Conservation (phyloP, 2,797 vertebrate genomes). For the Leucoraja ocellata region DNA sequence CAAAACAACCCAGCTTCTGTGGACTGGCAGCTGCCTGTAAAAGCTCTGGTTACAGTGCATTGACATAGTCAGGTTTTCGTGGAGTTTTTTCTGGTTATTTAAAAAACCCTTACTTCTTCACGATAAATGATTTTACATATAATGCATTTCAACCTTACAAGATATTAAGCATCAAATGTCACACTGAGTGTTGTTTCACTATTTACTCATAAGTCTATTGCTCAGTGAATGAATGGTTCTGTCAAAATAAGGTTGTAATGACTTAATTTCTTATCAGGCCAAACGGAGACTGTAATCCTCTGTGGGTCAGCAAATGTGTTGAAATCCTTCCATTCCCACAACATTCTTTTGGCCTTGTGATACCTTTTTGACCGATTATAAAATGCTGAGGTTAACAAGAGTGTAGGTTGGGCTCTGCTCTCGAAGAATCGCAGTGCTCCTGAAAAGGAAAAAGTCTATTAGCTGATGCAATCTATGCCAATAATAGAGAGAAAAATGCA, state of each 20-base stretch:
- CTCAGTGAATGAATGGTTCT: conserved; percentile 3
- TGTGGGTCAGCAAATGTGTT: conserved; percentile 23
- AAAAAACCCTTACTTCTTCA: neutral
- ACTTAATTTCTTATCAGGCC: conserved; percentile 36
- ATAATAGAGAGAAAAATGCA: neutral
- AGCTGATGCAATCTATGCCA: neutral
- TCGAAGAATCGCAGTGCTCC: conserved; percentile 23
- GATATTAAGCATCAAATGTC: conserved; percentile 20
- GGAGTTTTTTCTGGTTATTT: conserved; percentile 9
- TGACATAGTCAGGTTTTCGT: neutral
- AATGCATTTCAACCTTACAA: neutral
- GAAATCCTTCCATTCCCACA: conserved; percentile 34
- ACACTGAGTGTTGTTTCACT: no score
- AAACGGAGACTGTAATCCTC: neutral
- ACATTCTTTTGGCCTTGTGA: conserved; percentile 23
- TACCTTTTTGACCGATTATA: conserved; percentile 21
- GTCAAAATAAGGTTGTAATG: neutral
- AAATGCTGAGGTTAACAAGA: conserved; percentile 6
- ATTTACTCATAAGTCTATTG: neutral
- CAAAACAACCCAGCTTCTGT: neutral
- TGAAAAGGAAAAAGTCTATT: conserved; percentile 28
- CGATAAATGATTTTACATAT: neutral
- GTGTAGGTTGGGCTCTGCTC: conserved; percentile 4
- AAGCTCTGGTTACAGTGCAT: neutral
- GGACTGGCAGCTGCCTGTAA: neutral